Base-by-base conservation (phyloP, 2,888 invertebrate genomes). In the Andrena flavipes region DNA sequence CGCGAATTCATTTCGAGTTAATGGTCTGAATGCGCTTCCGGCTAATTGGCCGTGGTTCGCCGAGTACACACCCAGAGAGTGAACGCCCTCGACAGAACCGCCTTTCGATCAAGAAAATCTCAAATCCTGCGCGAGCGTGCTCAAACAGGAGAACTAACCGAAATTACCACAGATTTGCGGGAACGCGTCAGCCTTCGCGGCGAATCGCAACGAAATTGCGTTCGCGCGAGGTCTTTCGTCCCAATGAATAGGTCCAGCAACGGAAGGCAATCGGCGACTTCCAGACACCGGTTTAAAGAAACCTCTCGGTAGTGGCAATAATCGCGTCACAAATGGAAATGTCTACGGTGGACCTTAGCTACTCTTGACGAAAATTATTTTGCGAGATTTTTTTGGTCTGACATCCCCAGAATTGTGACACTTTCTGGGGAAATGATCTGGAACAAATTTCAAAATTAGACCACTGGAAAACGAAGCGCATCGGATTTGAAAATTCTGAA, bases 1-100 rank as follows among this genome's bases (percentile, higher is more conserved):
- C 80, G 88, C 74, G 85, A 87, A 90, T 90, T 90, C 88, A 90
- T 89, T 90, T 86, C 86, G 82, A 85, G 80, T 84, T 90, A 90
- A 90, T 88, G 87, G 86, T 75, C 76, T 67, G 87, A 89, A 89
- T 84, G 81, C 82, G 77, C 82, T 80, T 75, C 84, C 77, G 76
- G 84, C 79, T 86, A 88, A 87, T 88, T 88, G 86, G 71, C 77
- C 82, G 70, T 69, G 77, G 72, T 70, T 70, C 68, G 63, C 56
- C 88, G 76, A 64, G 84, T 82, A 86, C 82, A 76, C 73, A 67
- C 62, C 67, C 29, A 35, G 69, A 64, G 70, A 68, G 54, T 33
- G 71, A 68, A 69, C 74, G 54, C 29, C 60, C 62, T 49, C 48
- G 16, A 60, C 20, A 33, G 33, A 70, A 75, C 59, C 59, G 33